Evolutionary conservation across 2,113 vertebrate species (phyloP).

Genomic region (Periophthalmodon schlosseri): DNA sequence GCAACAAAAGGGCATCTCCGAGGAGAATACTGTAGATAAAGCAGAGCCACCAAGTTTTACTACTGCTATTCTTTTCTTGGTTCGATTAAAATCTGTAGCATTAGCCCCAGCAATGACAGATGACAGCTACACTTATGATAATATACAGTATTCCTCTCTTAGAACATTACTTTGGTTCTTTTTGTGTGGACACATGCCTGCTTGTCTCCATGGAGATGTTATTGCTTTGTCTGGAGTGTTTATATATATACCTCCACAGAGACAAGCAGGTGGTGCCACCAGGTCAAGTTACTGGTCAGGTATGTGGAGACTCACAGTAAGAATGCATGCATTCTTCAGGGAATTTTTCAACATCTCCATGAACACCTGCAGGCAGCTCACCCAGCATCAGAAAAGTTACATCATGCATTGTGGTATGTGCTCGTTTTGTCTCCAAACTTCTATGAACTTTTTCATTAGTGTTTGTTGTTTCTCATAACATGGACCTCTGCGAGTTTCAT

Average conservation of each 20-base stretch:
- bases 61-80: not conserved
- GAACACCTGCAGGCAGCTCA: too few relatives aligned
- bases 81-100: not conserved
- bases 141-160: not conserved
- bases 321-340: too few relatives aligned
- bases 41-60: not conserved
- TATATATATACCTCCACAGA: too few relatives aligned
- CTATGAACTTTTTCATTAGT: not conserved
- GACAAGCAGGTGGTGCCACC: too few relatives aligned
- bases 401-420: not conserved
- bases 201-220: too few relatives aligned
- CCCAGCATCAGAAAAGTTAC: too few relatives aligned
- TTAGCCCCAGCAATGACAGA: not conserved
- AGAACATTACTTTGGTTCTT: not conserved
- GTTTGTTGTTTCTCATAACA: not conserved
- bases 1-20: slow-evolving; percentile 11
- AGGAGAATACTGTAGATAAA: slow-evolving; percentile 18
- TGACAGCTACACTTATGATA: not conserved
- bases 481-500: not conserved
- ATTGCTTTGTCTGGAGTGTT: too few relatives aligned
- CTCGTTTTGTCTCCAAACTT: not conserved
- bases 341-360: too few relatives aligned
- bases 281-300: too few relatives aligned
- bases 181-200: not conserved
- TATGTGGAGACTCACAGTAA: too few relatives aligned